Evolutionary conservation across 2,888 invertebrate species (phyloP), one percentile per base, ranked within the genome.

Genomic region (Anodontia alba): DNA sequence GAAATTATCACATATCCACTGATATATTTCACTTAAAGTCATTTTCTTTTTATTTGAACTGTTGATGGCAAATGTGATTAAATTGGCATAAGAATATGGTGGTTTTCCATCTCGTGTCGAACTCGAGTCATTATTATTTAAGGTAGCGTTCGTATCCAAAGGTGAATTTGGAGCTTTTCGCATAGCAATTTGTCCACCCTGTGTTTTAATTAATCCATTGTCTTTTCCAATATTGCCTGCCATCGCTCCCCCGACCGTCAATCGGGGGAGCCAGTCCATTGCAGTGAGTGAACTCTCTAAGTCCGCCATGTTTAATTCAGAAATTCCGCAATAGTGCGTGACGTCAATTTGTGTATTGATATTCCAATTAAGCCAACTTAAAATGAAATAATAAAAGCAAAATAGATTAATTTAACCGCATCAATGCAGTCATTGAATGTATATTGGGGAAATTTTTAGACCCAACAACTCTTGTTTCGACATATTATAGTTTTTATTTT

Each of bases 11-110:
- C 96, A 96, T 67, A 97, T 96, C 95, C 96, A 96, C 88, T 96
- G 96, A 93, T 97, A 97, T 88, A 97, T 96, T 94, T 97, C 96
- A 88, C 96, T 96, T 46, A 97, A 95, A 1, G 96, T 97, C 96
- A 96, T 96, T 95, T 96, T 96, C 88, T 96, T 96, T 91, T 96
- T 96, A 1, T 96, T 95, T 0, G 96, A 96, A 95, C 96, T 96
- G 90, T 95, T 95, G 89, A 97, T 96, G 8, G 96, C 96, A 89
- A 96, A 95, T 83, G 96, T 95, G 88, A 97, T 97, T 94, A 97
- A 95, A 90, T 96, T 96, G 57, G 96, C 96, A 93, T 97, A 97
- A 90, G 96, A 96, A 89, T 95, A 95, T 12, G 95, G 95, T 1
- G 95, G 95, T 89, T 95, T 95, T 73, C 94, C 94, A 87, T 94